Conservation (phyloP, 2,113 vertebrate genomes). For the Mesitornis unicolor region DNA sequence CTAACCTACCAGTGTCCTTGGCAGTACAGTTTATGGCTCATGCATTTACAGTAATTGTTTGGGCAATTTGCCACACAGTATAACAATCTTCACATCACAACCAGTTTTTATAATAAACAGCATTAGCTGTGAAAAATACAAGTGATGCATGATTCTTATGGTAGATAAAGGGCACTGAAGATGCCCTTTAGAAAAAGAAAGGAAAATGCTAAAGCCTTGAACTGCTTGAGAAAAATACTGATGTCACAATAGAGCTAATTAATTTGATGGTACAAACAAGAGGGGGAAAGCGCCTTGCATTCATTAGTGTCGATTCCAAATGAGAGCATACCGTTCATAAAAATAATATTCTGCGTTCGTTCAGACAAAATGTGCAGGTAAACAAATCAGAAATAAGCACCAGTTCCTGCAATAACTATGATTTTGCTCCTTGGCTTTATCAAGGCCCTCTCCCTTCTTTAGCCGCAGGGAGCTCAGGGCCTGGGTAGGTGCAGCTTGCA, state of each 20-base stretch:
- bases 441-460: not conserved
- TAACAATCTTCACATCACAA: slow-evolving; percentile 59
- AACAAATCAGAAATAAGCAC: slow-evolving; percentile 30
- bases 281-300: slow-evolving; percentile 50
- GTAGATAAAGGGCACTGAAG: slow-evolving; percentile 47
- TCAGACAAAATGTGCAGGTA: slow-evolving; percentile 35
- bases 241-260: slow-evolving; percentile 63
- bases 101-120: slow-evolving; percentile 61
- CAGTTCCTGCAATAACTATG: not conserved
- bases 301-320: slow-evolving; percentile 61
- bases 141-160: slow-evolving; percentile 34
- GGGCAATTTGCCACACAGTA: slow-evolving; percentile 61
- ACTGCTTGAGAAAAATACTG: slow-evolving; percentile 36
- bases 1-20: slow-evolving; percentile 63
- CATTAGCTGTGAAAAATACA: slow-evolving; percentile 60
- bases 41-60: slow-evolving; percentile 69
- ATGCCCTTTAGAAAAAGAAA: slow-evolving; percentile 57
- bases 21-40: slow-evolving; percentile 57
- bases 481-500: not conserved
- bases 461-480: not conserved
- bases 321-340: not conserved
- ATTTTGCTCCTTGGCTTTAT: not conserved
- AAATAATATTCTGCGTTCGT: slow-evolving; percentile 30
- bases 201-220: slow-evolving; percentile 46
- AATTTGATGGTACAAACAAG: slow-evolving; percentile 60